Base-by-base conservation (phyloP, 1,140 invertebrate genomes). In the Scaptomyza hsui region DNA sequence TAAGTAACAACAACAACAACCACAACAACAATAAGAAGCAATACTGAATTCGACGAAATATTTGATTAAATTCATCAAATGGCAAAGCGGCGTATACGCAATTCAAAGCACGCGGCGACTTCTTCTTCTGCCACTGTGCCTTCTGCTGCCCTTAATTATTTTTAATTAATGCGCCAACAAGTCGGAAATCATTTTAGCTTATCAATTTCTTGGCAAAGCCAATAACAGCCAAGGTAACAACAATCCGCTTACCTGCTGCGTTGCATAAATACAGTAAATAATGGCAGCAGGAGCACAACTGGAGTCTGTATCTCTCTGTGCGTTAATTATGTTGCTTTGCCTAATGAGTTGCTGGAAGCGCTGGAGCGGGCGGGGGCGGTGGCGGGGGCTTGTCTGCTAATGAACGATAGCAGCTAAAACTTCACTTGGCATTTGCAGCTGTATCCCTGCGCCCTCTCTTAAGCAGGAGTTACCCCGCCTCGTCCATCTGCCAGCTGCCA, bases 371-470 rank as follows among this genome's bases (percentile, higher is more conserved):
- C n/a, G n/a, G n/a, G n/a, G n/a, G n/a, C n/a, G n/a, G n/a, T n/a
- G n/a, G n/a, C n/a, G 13, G 53, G 47, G 32, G 60, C 42, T 56
- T 42, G 62, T 49, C 71, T 85, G 71, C 76, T 85, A 86, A 80
- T 86, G 80, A 85, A 76, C 76, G 72, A 76, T 76, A 83, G 75
- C 75, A 74, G 77, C 75, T 79, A 63, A 64, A 80, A 80, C 77
- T 83, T 64, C 80, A 85, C 72, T 78, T 86, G 64, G 64, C 63
- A 76, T 51, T 51, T 44, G 4, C 42, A 12, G 32, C 13, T 16
- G 3, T 6, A 7, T n/a, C n/a, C n/a, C n/a, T n/a, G n/a, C n/a
- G n/a, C n/a, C n/a, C n/a, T n/a, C n/a, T n/a, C n/a, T n/a, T n/a
- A n/a, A n/a, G n/a, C n/a, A n/a, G n/a, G n/a, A n/a, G n/a, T n/a